Evolutionary conservation across 2,113 vertebrate genomes (phyloP), one percentile per base, ranked within the genome.

Genomic region (Willisornis vidua): DNA sequence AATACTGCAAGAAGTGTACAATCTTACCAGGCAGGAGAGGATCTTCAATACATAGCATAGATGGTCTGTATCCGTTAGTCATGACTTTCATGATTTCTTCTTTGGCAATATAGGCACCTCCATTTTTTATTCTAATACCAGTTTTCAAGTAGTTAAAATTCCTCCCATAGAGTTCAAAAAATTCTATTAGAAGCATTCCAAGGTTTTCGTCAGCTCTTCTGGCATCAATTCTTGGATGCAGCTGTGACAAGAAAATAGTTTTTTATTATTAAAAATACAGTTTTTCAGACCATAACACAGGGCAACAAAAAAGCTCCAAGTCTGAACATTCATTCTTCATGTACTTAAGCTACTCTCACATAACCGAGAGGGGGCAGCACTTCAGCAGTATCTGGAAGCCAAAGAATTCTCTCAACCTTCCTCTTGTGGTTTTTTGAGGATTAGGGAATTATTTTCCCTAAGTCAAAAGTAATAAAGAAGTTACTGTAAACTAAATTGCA

Each of bases 131-230:
- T 97, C 99, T 98, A 97, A 99, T 99, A 88, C 99, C 99, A 5
- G 99, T 99, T 96, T 99, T 99, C 97, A 99, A 98, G 97, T 99
- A 99, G 98, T 99, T 99, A 98, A 99, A 99, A 98, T 99, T 98
- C 81, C 99, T 99, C 66, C 99, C 99, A 49, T 99, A 99, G 51
- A 99, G 98, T 97, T 99, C 99, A 91, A 99, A 99, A 97, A 99
- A 99, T 94, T 99, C 99, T 83, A 99, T 99, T 33, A 99, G 98
- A 97, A 99, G 99, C 96, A 99, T 99, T 28, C 99, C 99, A 70
- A 99, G 98, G 98, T 99, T 99, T 96, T 99, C 98, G 96, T 99
- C 99, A 61, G 98, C 98, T 96, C 98, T 99, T 96, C 98, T 98
- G 80, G 98, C 99, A 72, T 99, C 99, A 52, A 99, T 99, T 96